phyloP scores from a whole-genome alignment of 2,888 invertebrate genomes.

The Leistus spinibarbis region DNA sequence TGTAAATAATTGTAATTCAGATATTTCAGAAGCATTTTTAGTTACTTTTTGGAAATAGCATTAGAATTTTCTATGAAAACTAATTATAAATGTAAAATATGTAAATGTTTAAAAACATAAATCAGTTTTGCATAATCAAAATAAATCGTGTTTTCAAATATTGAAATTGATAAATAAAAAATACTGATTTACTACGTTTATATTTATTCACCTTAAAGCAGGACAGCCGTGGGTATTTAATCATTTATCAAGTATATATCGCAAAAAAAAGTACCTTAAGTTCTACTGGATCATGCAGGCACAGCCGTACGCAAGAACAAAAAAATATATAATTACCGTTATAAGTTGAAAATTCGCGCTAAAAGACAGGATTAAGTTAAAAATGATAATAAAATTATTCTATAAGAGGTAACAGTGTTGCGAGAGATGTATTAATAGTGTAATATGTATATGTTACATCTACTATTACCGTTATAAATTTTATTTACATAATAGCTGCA shows the following conservation, averaged over 20 bases:
- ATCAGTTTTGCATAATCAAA: too few relatives aligned
- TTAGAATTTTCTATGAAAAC: too few relatives aligned
- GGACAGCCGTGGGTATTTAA: background rate
- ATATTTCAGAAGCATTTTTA: too few relatives aligned
- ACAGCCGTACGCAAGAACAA: slow-evolving; percentile 3
- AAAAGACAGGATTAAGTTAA: too few relatives aligned
- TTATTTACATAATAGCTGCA: slow-evolving; percentile 13
- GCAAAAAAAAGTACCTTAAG: background rate
- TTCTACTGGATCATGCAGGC: background rate
- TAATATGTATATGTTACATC: background rate
- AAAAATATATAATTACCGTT: background rate
- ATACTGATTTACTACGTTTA: background rate
- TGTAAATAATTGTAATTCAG: too few relatives aligned
- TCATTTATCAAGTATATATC: background rate
- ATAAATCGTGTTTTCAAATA: background rate
- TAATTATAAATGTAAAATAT: too few relatives aligned
- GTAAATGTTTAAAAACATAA: too few relatives aligned
- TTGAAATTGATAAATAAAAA: background rate
- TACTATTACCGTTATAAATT: background rate
- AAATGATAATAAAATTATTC: slow-evolving; percentile 17
- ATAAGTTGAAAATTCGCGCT: background rate
- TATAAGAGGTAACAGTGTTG: slow-evolving; percentile 8
- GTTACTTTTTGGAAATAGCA: too few relatives aligned
- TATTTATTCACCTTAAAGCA: background rate
- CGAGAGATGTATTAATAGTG: background rate